Conservation (phyloP, 2,888 invertebrate species). For the Cerastoderma edule region DNA sequence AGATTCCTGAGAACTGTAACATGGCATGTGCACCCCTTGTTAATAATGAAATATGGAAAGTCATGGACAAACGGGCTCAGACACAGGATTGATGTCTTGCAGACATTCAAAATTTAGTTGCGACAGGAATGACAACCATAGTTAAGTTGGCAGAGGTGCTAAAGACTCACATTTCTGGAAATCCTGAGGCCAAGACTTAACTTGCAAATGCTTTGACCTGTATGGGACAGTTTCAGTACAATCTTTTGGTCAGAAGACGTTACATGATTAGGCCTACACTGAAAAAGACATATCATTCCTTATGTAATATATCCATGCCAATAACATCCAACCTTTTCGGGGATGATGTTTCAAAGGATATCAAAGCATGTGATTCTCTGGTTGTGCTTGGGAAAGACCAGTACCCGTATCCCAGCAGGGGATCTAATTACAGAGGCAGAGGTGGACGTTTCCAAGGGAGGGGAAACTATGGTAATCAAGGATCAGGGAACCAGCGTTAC, state of each 20-base stretch:
- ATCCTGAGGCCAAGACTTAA: not conserved
- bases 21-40: conserved; percentile 2
- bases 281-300: conserved; percentile 10
- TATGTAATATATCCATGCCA: conserved; percentile 23
- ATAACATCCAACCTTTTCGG: conserved; percentile 21
- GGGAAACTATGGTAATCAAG: not conserved
- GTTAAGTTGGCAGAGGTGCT: conserved; percentile 9
- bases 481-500: not conserved
- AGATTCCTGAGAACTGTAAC: conserved; percentile 34
- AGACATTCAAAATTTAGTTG: conserved; percentile 27
- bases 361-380: conserved; percentile 23
- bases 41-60: conserved; percentile 17
- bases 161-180: not conserved
- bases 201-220: conserved; percentile 1
- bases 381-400: too few relatives aligned
- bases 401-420: not conserved
- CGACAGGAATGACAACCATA: not conserved
- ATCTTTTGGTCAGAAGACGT: not conserved
- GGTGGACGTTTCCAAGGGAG: not conserved
- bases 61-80: conserved; percentile 17
- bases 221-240: conserved; percentile 13
- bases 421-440: not conserved
- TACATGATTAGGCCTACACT: too few relatives aligned
- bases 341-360: conserved; percentile 24
- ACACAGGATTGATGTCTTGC: conserved; percentile 18